phyloP scores from a whole-genome alignment of 2,888 invertebrate species.

The Eugnorisma glareosa region DNA sequence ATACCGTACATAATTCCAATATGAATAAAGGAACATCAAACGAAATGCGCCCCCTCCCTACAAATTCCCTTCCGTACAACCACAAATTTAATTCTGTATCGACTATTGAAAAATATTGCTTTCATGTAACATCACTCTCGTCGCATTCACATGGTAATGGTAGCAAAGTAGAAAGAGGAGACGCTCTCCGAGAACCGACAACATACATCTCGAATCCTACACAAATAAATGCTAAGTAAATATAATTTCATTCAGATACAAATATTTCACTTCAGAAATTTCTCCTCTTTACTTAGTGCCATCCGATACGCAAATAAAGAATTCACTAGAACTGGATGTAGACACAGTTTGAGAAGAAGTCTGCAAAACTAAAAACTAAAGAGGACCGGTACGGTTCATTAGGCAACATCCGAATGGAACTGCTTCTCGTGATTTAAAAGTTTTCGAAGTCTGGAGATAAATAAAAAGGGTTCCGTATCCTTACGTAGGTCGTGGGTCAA shows the following conservation, averaged over 20 bases:
- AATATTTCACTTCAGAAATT: constrained; percentile 67
- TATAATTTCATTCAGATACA: constrained; percentile 72
- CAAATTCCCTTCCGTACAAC: constrained; percentile 72
- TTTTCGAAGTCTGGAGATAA: constrained; percentile 58
- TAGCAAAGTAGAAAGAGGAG: constrained; percentile 75
- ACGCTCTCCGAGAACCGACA: constrained; percentile 66
- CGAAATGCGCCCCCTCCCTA: constrained; percentile 64
- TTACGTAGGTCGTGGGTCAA: neutral
- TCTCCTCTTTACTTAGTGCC: constrained; percentile 69
- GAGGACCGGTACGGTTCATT: constrained; percentile 81
- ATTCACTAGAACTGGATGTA: constrained; percentile 67
- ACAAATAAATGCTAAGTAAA: constrained; percentile 73
- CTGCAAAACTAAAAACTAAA: constrained; percentile 78
- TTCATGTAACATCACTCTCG: constrained; percentile 77
- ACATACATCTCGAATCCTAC: constrained; percentile 68
- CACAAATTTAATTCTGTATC: constrained; percentile 82
- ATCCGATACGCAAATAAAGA: constrained; percentile 79
- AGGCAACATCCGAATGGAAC: constrained; percentile 71
- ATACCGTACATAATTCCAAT: constrained; percentile 55
- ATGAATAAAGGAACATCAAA: constrained; percentile 67
- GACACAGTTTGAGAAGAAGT: constrained; percentile 75
- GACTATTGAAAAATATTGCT: constrained; percentile 83
- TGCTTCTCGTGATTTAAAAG: constrained; percentile 72
- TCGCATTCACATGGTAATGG: constrained; percentile 82
- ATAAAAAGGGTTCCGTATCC: constrained; percentile 20